Evolutionary conservation across 2,888 invertebrate species (phyloP), one percentile per base, ranked within the genome.

Genomic region (Conchocele bisecta): DNA sequence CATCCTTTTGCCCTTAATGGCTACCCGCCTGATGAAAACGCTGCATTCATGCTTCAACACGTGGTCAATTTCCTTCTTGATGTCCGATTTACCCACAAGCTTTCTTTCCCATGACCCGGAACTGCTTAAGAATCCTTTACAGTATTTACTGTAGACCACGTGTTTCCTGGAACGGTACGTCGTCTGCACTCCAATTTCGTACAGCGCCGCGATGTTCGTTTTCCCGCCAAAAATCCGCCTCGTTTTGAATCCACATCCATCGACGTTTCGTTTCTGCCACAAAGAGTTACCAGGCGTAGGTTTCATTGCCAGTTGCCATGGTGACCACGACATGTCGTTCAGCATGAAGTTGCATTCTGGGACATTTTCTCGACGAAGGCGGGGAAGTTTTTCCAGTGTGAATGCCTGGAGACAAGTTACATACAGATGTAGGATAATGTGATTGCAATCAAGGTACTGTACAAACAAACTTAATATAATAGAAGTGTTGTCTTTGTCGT

Each of bases 141-240:
- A 58, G 20, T 59, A 65, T 70, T 76, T 82, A 39, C 75, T 68
- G 58, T 68, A 81, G 0, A 81, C 70, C 15, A 83, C 81, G 56
- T 65, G 77, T 44, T 72, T 65, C 48, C 73, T 75, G n/a, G 60
- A 31, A 24, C 72, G 63, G 13, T 58, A 22, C 24, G 57, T 42
- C 20, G 64, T 70, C 35, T 81, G 79, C 2, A 82, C 79, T 1
- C 76, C 65, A 15, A 83, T 54, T 53, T 83, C 83, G 46, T 83
- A 83, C 15, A 83, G 41, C 29, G 83, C 79, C 4, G 82, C 73
- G 17, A 65, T 46, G 15, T 70, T 67, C 2, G 74, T 73, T 50
- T 72, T 66, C 20, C 76, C 78, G 41, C 56, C 63, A 51, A 79
- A 83, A 1, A 83, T 68, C 11, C 56, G 31, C 39, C 39, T 65